Conservation (phyloP, 1,140 invertebrate genomes). For the Augochlora pura region DNA sequence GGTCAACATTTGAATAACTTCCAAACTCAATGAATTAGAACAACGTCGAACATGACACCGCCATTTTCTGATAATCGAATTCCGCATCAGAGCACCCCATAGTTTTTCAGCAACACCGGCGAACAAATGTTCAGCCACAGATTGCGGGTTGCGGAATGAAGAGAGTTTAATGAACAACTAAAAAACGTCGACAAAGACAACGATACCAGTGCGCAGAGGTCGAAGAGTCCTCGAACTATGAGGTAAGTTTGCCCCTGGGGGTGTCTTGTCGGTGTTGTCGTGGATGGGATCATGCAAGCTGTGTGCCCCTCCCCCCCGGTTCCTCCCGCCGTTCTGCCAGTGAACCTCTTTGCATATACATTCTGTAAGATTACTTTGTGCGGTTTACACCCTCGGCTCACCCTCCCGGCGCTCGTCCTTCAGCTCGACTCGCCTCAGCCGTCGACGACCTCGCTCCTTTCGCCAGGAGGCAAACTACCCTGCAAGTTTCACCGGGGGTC, state of each 20-base stretch:
- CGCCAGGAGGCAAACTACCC: slow-evolving; percentile 76
- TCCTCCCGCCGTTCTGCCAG: slow-evolving; percentile 54
- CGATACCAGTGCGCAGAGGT: slow-evolving; percentile 42
- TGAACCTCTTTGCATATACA: slow-evolving; percentile 81
- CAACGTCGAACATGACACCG: too few relatives aligned
- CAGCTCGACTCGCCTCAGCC: slow-evolving; percentile 57
- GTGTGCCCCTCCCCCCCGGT: slow-evolving; percentile 63
- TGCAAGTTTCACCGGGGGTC: slow-evolving; percentile 66
- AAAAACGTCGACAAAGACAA: slow-evolving; percentile 18
- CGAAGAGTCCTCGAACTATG: slow-evolving; percentile 54
- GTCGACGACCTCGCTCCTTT: slow-evolving; percentile 58
- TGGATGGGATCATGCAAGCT: slow-evolving; percentile 77
- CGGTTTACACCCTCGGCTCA: slow-evolving; percentile 77
- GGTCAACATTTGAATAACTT: too few relatives aligned
- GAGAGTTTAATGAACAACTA: not conserved
- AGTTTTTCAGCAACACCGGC: too few relatives aligned
- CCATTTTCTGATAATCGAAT: too few relatives aligned
- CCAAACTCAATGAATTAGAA: too few relatives aligned
- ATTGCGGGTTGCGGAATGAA: not conserved
- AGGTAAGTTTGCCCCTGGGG: slow-evolving; percentile 68
- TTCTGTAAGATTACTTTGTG: slow-evolving; percentile 81
- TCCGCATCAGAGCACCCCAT: too few relatives aligned
- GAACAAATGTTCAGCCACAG: too few relatives aligned
- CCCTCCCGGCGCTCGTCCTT: slow-evolving; percentile 44
- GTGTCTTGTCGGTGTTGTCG: slow-evolving; percentile 76